Evolutionary conservation across 2,113 vertebrate species (phyloP).

Genomic region (Salvelinus fontinalis): DNA sequence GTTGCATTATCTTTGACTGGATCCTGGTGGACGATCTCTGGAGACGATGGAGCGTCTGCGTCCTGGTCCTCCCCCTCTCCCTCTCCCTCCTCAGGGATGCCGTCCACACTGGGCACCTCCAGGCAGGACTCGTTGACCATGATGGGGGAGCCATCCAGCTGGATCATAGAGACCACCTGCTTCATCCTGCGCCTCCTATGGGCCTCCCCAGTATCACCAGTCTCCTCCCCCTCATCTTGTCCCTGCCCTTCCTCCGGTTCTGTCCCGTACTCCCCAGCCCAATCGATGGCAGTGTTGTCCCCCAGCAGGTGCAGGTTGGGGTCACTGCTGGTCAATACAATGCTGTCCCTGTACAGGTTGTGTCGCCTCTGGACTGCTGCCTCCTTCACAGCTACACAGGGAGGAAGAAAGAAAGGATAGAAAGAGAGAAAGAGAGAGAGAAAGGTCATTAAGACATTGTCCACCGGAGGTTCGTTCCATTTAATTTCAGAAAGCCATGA

Average conservation of each 20-base stretch:
- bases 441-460: background rate
- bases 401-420: background rate
- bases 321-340: constrained; percentile 91
- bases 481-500: no score
- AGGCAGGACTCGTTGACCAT: constrained; percentile 59
- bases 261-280: constrained; percentile 66
- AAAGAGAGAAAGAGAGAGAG: background rate
- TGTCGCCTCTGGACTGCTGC: constrained; percentile 91
- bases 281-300: constrained; percentile 82
- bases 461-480: no score
- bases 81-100: constrained; percentile 59
- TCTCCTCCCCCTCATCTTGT: constrained; percentile 4
- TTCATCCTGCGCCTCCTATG: constrained; percentile 81
- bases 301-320: constrained; percentile 90
- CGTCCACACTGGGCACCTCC: constrained; percentile 57
- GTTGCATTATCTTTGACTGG: constrained; percentile 34
- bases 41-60: background rate
- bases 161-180: constrained; percentile 92
- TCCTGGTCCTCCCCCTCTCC: constrained; percentile 1
- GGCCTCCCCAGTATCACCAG: background rate
- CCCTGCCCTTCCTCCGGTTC: constrained; percentile 21
- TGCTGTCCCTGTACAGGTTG: constrained; percentile 94
- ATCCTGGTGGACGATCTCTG: accelerated
- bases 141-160: constrained; percentile 69
- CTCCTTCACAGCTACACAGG: constrained; percentile 87